Evolutionary conservation across 2,888 invertebrate genomes (phyloP), one percentile per base, ranked within the genome.

Genomic region (Doris montereyensis): DNA sequence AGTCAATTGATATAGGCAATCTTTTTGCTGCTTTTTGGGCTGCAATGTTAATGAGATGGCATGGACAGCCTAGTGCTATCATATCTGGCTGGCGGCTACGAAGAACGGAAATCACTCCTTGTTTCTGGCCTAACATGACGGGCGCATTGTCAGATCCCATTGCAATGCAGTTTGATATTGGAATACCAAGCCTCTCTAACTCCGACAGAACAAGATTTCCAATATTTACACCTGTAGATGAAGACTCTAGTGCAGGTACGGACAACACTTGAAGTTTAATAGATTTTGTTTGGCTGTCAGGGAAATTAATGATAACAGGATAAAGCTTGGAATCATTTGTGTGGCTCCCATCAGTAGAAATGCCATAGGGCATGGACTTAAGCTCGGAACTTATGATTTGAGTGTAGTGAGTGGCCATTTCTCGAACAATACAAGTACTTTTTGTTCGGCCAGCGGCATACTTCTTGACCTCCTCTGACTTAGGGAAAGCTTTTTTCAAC

Each of bases 151-250:
- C 73, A 24, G 73, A 73, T 5, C 41, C 32, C 24, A 52, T 17
- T 21, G 52, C 57, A 21, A 57, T 52, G 28, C 73, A 73, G 57
- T 73, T 35, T n/a, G n/a, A n/a, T n/a, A 41, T 24, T 24, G 73
- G 73, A 1, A 73, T 26, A 21, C 26, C 24, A 13, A 26, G 28
- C 17, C 21, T 52, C 28, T 41, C 41, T 24, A 73, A 26, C 52
- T 73, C 73, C 13, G 10, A 17, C 24, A 73, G 13, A 24, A 73
- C 24, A 10, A 73, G 73, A n/a, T 52, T 30, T 73, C 21, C 57
- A 28, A 73, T 73, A 17, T 73, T 73, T 13, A 52, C 57, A 52
- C 52, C 73, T 17, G 24, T 73, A 52, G 73, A 73, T 73, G n/a
- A 13, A 24, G 8, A 17, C 17, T 73, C 28, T 10, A 73, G 28